These are phyloP conservation scores for Drosophila kohkoa DNA, from an alignment of 1,140 invertebrate species.

Conservation along the genomic window DNA sequence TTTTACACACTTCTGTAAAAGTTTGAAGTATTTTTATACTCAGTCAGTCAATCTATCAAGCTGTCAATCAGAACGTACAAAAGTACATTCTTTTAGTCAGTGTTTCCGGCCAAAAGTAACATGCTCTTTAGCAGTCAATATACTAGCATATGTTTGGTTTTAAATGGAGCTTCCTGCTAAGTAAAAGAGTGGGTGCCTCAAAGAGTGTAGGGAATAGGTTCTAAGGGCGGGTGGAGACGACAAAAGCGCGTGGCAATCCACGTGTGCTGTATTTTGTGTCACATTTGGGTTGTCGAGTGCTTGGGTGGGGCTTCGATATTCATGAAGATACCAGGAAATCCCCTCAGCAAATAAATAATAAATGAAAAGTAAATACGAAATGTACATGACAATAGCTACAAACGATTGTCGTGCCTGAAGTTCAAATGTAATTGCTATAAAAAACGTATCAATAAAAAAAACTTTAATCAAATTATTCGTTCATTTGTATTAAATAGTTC, in stretches of 20 bases:
- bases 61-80: conserved; percentile 3
- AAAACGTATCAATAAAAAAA: not conserved
- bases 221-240: not conserved
- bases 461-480: not conserved
- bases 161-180: not conserved
- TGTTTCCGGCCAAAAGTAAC: not conserved
- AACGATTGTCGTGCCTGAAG: conserved; percentile 7
- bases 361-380: conserved; percentile 39
- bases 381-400: conserved; percentile 18
- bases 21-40: too few relatives aligned
- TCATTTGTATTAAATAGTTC: not conserved
- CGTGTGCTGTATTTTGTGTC: conserved; percentile 55
- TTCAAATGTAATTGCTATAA: conserved; percentile 12
- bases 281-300: conserved; percentile 5
- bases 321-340: conserved; percentile 23
- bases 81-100: not conserved
- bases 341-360: conserved; percentile 50
- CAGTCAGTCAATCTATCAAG: not conserved
- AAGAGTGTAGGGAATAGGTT: not conserved
- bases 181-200: not conserved
- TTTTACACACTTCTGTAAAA: not conserved
- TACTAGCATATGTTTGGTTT: too few relatives aligned
- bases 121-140: not conserved
- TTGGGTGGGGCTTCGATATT: conserved; percentile 19
- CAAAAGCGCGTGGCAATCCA: conserved; percentile 55